phyloP scores from a whole-genome alignment of 1,140 invertebrate genomes.

The Hestina assimilis region DNA sequence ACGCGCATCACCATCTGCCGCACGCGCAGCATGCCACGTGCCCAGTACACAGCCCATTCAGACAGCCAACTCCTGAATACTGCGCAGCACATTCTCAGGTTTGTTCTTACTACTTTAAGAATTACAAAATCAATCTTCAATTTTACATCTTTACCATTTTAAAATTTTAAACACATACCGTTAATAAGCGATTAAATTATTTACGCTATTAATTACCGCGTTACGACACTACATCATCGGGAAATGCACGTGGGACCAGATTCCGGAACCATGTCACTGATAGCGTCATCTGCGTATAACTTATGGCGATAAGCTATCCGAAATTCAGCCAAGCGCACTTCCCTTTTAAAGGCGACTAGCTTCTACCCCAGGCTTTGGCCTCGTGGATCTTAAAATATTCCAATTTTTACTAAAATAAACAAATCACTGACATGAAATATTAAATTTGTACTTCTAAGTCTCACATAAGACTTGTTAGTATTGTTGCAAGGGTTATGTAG shows the following conservation, averaged over 20 bases:
- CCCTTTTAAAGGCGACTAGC: constrained; percentile 1
- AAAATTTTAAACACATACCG: not conserved
- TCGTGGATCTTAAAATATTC: too few species aligned
- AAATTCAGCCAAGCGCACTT: constrained; percentile 24
- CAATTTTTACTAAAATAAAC: too few species aligned
- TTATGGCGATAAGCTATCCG: constrained; percentile 37
- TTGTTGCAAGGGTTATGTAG: too few species aligned
- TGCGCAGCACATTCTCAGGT: constrained; percentile 74
- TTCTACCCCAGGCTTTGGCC: too few species aligned
- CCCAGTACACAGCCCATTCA: constrained; percentile 71
- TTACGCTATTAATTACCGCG: constrained; percentile 19
- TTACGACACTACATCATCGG: constrained; percentile 20
- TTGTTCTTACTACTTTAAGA: too few species aligned
- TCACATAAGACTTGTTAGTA: too few species aligned
- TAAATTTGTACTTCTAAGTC: too few species aligned
- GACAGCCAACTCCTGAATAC: constrained; percentile 69
- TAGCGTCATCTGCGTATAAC: constrained; percentile 49
- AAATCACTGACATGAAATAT: too few species aligned
- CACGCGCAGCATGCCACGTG: constrained; percentile 54
- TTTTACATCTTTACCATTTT: too few species aligned
- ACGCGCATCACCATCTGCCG: constrained; percentile 46
- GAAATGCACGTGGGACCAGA: constrained; percentile 32
- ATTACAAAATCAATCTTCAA: too few species aligned
- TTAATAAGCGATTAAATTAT: constrained; percentile 2
- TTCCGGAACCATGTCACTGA: constrained; percentile 41